These are phyloP conservation scores for Takifugu rubripes DNA, from an alignment of 2,797 vertebrate species.

Conservation along the genomic window DNA sequence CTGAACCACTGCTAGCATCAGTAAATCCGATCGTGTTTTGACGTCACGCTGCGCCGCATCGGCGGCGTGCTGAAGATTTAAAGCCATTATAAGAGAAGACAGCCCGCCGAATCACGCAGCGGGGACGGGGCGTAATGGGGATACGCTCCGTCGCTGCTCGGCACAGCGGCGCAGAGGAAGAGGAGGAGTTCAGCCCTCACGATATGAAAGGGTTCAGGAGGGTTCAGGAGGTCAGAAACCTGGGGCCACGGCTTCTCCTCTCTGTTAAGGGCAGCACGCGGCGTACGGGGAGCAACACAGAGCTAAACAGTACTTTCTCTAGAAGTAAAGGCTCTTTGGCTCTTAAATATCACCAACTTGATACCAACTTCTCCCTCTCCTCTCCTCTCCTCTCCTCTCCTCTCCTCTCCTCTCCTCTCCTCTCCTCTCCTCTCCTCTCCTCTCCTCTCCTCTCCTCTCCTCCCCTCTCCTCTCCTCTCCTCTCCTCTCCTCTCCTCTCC, in stretches of 20 bases:
- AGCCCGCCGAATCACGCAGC: constrained; percentile 8
- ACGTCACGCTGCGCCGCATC: neutral
- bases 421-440: no score
- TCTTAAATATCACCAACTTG: neutral
- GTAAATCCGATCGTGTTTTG: neutral
- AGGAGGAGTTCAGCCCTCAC: constrained; percentile 29
- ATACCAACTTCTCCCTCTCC: no score
- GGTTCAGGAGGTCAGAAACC: constrained; percentile 24
- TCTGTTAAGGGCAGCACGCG: constrained; percentile 17
- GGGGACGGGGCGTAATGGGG: constrained; percentile 20
- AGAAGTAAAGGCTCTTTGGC: no score
- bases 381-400: no score
- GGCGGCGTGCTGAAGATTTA: neutral
- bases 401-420: no score
- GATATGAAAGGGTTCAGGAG: constrained; percentile 30
- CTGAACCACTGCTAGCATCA: neutral
- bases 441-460: no score
- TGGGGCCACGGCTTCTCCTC: neutral
- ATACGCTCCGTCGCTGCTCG: constrained; percentile 13
- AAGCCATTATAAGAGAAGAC: constrained; percentile 14
- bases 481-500: no score
- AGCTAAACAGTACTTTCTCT: no score
- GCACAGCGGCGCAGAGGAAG: constrained; percentile 18
- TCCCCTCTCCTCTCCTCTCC: no score
- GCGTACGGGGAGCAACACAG: no score